phyloP scores from a whole-genome alignment of 2,113 vertebrate species.

The Callaeas wilsoni region DNA sequence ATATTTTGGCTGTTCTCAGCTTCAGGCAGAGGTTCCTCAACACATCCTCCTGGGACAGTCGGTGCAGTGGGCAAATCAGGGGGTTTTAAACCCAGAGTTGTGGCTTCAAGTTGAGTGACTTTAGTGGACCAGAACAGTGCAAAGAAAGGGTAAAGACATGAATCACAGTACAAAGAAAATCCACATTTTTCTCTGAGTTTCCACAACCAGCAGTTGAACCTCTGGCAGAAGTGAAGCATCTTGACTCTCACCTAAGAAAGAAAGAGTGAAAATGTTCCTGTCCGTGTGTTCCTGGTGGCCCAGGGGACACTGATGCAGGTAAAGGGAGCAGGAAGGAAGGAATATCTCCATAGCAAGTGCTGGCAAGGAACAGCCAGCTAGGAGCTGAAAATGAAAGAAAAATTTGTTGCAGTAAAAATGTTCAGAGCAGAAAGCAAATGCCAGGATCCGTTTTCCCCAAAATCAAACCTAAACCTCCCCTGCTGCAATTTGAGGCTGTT shows the following conservation, averaged over 20 bases:
- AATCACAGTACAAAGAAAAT: background rate
- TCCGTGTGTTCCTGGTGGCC: background rate
- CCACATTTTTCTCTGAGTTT: background rate
- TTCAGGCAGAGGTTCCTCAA: background rate
- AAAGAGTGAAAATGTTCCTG: background rate
- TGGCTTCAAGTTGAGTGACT: background rate
- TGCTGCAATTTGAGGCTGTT: background rate
- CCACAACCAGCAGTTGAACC: background rate
- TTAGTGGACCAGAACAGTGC: background rate
- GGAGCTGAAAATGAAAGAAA: background rate
- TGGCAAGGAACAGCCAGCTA: background rate
- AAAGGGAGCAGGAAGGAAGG: background rate
- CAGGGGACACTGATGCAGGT: fast-evolving
- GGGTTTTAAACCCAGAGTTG: background rate
- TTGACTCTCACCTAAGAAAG: background rate
- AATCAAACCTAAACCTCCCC: background rate
- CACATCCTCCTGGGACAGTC: fast-evolving
- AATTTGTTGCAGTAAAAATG: fast-evolving
- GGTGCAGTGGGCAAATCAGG: background rate
- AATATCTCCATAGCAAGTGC: background rate
- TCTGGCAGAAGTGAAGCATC: background rate
- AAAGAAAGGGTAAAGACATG: background rate
- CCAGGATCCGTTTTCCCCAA: background rate
- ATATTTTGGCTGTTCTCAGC: background rate
- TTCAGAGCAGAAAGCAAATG: background rate